Base-by-base conservation (phyloP, 2,888 invertebrate genomes). In the Apotomis betuletana region DNA sequence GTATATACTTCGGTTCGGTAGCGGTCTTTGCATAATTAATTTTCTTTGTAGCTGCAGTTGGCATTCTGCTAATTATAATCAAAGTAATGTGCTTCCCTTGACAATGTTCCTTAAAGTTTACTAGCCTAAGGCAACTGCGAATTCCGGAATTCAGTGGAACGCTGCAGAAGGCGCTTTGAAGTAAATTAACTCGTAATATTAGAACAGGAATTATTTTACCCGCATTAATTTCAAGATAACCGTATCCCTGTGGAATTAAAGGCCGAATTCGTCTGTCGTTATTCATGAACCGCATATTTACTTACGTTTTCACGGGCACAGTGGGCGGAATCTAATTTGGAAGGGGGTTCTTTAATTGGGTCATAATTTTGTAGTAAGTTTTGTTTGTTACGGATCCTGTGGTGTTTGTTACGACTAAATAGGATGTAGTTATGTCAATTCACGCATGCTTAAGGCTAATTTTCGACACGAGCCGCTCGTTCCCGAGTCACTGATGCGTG, bases 341-440 rank as follows among this genome's bases (percentile, higher is more conserved):
- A 76, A 82, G 79, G 78, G 81, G 80, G 80, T 77, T 80, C 78
- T 81, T 81, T 84, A 85, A 85, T 84, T 84, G 80, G 79, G 75
- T 79, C 76, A 80, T 83, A 82, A 84, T 84, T 84, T 80, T 76
- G 78, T 75, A 64, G 74, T 75, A 75, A 77, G 78, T 81, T 82
- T 78, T 77, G 78, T 83, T 80, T 75, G 77, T 75, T 76, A 67
- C 52, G 74, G 64, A 73, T 76, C 79, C 74, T 68, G 70, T 69
- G 67, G 67, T 70, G 74, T 77, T 79, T 77, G 75, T 78, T 79
- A 76, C 75, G 76, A 74, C 80, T 77, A 69, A 75, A 75, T 74
- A 75, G 68, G 74, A 77, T 76, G 77, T 79, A 77, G 76, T 78
- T 75, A 67, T 70, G 70, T 75, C 73, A 67, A 77, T 78, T 78